Evolutionary conservation across 2,797 vertebrate species (phyloP), one percentile per base, ranked within the genome.

Genomic region (Alectoris magna): DNA sequence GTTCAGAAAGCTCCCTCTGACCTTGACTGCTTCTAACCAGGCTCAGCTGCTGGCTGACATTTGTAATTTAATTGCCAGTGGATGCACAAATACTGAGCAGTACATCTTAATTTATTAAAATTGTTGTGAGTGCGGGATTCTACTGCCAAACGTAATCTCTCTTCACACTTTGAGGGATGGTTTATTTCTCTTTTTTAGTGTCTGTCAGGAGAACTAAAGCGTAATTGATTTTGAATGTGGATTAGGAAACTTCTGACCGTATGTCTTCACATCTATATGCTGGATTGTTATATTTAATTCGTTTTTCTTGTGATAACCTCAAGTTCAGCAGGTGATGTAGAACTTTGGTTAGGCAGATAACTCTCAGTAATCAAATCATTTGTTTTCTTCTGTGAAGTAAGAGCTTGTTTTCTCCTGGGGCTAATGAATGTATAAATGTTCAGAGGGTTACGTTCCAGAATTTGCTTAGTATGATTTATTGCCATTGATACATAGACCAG

Each of bases 251-350:
- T 78, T 90, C 29, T 56, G 26, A 27, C 38, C 2, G 1, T 34
- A 1, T 53, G 7, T 14, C 22, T 72, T 62, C 29, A 11, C 68
- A 26, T 26, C 55, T 73, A 27, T 16, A 39, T 48, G 7, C 4
- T 56, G n/a, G 21, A 10, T 62, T 69, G 46, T 62, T 63, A 26
- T 7, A 21, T 18, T 18, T 26, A 48, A 49, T 14, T 7, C 2
- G 3, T 71, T 85, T 90, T 69, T 71, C 34, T 66, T 49, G 26
- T 67, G n/a, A 70, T 60, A 73, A n/a, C 17, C 11, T 79, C 38
- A 26, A 0, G 0, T 73, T 15, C 24, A 81, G 6, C 39, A 38
- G 34, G 11, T 39, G 41, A 38, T 18, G 60, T n/a, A 74, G 67
- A 72, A 16, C 31, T 29, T 48, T 22, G 46, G 16, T 8, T 66